Evolutionary conservation across 2,888 invertebrate species (phyloP), one percentile per base, ranked within the genome.

Genomic region (Pseudococcus viburni): DNA sequence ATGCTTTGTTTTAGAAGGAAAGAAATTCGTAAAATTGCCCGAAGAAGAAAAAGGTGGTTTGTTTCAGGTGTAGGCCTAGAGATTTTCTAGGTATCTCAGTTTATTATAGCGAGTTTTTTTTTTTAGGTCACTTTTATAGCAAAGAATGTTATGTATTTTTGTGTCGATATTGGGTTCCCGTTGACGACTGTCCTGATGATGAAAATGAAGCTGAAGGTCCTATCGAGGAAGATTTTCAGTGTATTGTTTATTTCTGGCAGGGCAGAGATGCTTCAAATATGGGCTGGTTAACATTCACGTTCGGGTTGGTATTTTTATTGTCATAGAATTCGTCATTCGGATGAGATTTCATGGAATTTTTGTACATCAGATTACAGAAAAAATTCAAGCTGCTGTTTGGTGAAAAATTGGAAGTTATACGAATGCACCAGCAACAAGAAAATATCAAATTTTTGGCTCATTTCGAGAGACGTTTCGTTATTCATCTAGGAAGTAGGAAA

Each of bases 161-260:
- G 17, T 99, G 99, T 91, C 95, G 98, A 22, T 99, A 99, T 92
- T 97, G 98, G 94, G 94, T 98, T 90, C 95, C 95, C 0, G 93
- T 93, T 3, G 95, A 95, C 90, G 93, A 93, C 7, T 46, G 80
- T 19, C 93, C 93, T 0, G 94, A 93, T 55, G 94, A 94, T 88
- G 93, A 92, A 3, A 93, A 93, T 2, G 92, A 92, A 86, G 91
- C 91, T 2, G 92, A 91, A 88, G 91, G 91, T 0, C 90, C 91
- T n/a, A 89, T 93, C 15, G 95, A 95, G 91, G 94, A 95, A 90
- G 95, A 96, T 91, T 96, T 95, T 91, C 96, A 97, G 91, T 98
- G 98, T 93, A 97, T 98, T 84, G 99, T 99, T n/a, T 99, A 99
- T 92, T 99, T 99, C 93, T 99, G 99, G 99, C 99, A 99, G 93